Evolutionary conservation across 1,140 invertebrate species (phyloP).

Genomic region (Drosophila hydei): DNA sequence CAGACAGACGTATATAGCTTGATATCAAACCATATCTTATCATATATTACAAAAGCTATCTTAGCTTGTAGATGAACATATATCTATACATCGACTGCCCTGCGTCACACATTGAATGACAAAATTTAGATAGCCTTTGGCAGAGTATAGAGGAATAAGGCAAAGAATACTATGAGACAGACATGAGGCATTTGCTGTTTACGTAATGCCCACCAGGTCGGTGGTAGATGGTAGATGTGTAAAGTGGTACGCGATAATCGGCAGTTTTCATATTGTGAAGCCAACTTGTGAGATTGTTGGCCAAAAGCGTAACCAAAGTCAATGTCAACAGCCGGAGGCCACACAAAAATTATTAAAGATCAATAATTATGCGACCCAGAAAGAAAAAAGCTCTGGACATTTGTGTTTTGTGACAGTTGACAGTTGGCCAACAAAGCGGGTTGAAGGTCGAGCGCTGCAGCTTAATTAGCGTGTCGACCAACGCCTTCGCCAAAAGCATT

Average conservation of each 20-base stretch:
- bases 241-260: conserved; percentile 14
- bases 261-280: conserved; percentile 19
- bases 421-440: conserved; percentile 8
- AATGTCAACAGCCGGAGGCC: conserved; percentile 42
- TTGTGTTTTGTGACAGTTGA: not conserved
- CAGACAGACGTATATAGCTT: too few species aligned
- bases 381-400: not conserved
- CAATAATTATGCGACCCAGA: conserved; percentile 52
- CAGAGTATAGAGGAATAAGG: not conserved
- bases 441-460: conserved; percentile 21
- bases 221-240: not conserved
- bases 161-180: conserved; percentile 1
- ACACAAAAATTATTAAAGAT: conserved; percentile 62
- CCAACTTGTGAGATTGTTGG: conserved; percentile 46
- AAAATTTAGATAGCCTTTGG: not conserved
- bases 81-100: not conserved
- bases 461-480: conserved; percentile 6
- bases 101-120: not conserved
- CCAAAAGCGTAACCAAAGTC: conserved; percentile 65
- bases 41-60: too few species aligned
- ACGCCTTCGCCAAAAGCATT: conserved; percentile 19
- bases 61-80: not conserved
- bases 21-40: too few species aligned
- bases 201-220: conserved; percentile 20
- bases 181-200: conserved; percentile 15